Conservation (phyloP, 2,888 invertebrate species). For the Buathra laborator region DNA sequence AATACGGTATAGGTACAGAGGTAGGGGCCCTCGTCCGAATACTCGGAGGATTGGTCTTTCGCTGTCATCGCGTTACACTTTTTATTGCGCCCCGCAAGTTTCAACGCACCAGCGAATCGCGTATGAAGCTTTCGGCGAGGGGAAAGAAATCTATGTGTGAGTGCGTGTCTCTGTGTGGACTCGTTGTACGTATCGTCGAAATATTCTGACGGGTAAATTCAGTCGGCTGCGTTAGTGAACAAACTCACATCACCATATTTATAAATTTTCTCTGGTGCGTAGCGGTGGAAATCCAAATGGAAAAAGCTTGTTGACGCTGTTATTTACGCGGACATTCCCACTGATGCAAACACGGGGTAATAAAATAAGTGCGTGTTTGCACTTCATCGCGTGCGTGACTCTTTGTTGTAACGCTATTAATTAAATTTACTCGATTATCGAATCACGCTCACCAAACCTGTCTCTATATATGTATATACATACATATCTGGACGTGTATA, state of each 20-base stretch:
- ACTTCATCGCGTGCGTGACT: slow-evolving; percentile 55
- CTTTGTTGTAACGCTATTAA: slow-evolving; percentile 59
- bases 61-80: slow-evolving; percentile 47
- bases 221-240: slow-evolving; percentile 35
- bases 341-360: slow-evolving; percentile 13
- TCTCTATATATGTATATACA: not conserved
- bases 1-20: not conserved
- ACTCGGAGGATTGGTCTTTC: not conserved
- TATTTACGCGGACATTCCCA: slow-evolving; percentile 2
- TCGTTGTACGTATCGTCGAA: slow-evolving; percentile 35
- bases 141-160: not conserved
- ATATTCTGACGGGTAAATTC: slow-evolving; percentile 30
- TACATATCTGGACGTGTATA: not conserved
- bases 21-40: not conserved
- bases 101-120: slow-evolving; percentile 40
- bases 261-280: slow-evolving; percentile 32
- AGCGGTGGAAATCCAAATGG: slow-evolving; percentile 53
- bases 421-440: slow-evolving; percentile 56
- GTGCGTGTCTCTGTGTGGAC: not conserved
- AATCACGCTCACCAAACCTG: slow-evolving; percentile 31
- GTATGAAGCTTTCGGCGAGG: slow-evolving; percentile 39
- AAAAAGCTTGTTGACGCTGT: slow-evolving; percentile 53
- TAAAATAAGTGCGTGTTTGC: slow-evolving; percentile 52
- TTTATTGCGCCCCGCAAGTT: slow-evolving; percentile 56
- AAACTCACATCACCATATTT: slow-evolving; percentile 54